Evolutionary conservation across 1,140 invertebrate genomes (phyloP).

Genomic region (Heliconius himera): DNA sequence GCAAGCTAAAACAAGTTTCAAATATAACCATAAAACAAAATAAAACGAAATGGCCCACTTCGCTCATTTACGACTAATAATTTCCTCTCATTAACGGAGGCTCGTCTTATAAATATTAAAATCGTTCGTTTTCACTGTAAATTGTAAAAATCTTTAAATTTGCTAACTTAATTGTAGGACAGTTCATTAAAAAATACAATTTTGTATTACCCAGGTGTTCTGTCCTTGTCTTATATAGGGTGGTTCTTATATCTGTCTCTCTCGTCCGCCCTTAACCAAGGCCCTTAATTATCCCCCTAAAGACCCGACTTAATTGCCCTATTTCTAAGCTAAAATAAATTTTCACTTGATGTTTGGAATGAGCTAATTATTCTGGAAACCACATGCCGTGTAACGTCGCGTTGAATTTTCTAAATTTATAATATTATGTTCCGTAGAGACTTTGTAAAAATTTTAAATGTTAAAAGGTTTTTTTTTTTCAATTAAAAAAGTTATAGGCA

Average conservation of each 20-base stretch:
- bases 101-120: conserved; percentile 26
- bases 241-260: conserved; percentile 22
- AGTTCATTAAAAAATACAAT: conserved; percentile 44
- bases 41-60: background rate
- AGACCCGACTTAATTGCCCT: conserved; percentile 46
- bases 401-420: background rate
- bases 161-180: conserved; percentile 37
- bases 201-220: conserved; percentile 24
- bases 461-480: no score
- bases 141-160: conserved; percentile 29
- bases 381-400: conserved; percentile 23
- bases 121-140: conserved; percentile 15
- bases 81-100: conserved; percentile 22
- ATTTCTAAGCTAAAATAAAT: conserved; percentile 48
- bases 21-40: background rate
- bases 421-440: background rate
- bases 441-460: no score
- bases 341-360: conserved; percentile 44
- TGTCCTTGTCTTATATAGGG: background rate
- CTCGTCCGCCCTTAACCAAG: conserved; percentile 41
- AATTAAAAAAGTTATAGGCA: no score
- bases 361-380: conserved; percentile 44
- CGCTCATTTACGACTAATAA: conserved; percentile 20
- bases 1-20: background rate
- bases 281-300: conserved; percentile 47